phyloP scores from a whole-genome alignment of 2,888 invertebrate species.

The Ormyrus nitidulus region DNA sequence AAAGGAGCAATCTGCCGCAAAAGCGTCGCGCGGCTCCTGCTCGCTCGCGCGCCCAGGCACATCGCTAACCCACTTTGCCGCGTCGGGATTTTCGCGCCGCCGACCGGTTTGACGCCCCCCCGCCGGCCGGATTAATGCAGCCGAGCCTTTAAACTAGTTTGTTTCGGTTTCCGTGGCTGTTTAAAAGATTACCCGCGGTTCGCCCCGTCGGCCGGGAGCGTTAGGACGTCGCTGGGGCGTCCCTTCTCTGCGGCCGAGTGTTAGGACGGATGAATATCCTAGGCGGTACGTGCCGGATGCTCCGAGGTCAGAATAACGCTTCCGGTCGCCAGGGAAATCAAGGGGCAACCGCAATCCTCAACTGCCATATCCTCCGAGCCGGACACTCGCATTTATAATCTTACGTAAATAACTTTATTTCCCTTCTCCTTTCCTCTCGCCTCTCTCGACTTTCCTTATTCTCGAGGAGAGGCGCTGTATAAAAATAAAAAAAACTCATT shows the following conservation, averaged over 20 bases:
- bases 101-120: too few relatives aligned
- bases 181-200: not conserved
- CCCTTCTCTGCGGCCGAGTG: conserved; percentile 1
- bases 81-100: not conserved
- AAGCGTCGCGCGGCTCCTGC: not conserved
- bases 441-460: not conserved
- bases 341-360: conserved; percentile 60
- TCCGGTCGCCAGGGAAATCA: conserved; percentile 64
- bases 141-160: not conserved
- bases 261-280: conserved; percentile 53
- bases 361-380: conserved; percentile 59
- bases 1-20: conserved; percentile 33
- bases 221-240: not conserved
- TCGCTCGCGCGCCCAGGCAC: not conserved
- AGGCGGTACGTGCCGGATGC: conserved; percentile 44
- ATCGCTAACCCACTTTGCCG: conserved; percentile 15
- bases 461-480: not conserved
- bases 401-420: conserved; percentile 58
- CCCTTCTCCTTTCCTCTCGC: conserved; percentile 45
- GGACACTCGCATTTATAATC: conserved; percentile 59
- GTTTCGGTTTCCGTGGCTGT: conserved; percentile 1
- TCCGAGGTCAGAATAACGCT: conserved; percentile 60
- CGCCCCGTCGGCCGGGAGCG: too few relatives aligned
- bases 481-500: too few relatives aligned
- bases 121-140: not conserved